These are phyloP conservation scores for Chaunax sp. DNA, from an alignment of 2,797 vertebrate species.

Conservation along the genomic window DNA sequence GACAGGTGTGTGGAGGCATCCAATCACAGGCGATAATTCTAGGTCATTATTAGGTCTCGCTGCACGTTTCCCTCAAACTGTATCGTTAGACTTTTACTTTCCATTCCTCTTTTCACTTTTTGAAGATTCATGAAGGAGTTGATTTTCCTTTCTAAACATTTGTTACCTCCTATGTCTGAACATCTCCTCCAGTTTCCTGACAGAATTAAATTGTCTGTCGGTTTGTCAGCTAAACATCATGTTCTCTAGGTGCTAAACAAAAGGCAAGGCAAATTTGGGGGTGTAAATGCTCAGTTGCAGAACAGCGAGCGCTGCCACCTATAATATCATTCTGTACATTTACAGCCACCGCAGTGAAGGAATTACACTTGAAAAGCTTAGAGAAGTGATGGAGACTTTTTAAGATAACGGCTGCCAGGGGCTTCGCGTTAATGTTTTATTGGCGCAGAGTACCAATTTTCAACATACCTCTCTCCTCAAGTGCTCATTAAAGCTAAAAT, in stretches of 20 bases:
- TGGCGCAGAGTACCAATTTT: constrained; percentile 71
- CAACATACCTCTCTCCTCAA: constrained; percentile 76
- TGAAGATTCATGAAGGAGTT: neutral
- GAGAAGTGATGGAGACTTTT: constrained; percentile 55
- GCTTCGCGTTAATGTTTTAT: constrained; percentile 78
- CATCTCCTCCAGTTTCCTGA: too few species aligned
- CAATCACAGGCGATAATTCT: neutral
- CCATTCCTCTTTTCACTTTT: neutral
- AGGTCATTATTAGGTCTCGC: too few species aligned
- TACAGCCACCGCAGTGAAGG: constrained; percentile 36
- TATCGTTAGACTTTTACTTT: neutral
- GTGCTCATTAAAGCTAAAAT: constrained; percentile 80
- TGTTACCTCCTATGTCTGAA: too few species aligned
- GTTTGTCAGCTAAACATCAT: neutral
- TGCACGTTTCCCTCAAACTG: constrained; percentile 1
- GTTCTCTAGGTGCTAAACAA: constrained; percentile 16
- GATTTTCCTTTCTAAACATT: neutral
- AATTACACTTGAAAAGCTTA: constrained; percentile 53
- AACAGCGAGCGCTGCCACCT: constrained; percentile 18
- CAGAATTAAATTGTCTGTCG: constrained; percentile 12
- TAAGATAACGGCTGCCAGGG: constrained; percentile 64
- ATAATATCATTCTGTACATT: constrained; percentile 29
- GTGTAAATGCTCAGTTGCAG: constrained; percentile 26
- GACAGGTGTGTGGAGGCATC: neutral
- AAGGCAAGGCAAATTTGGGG: constrained; percentile 16